Evolutionary conservation across 2,113 vertebrate species (phyloP), one percentile per base, ranked within the genome.

Genomic region (Salvelinus alpinus): DNA sequence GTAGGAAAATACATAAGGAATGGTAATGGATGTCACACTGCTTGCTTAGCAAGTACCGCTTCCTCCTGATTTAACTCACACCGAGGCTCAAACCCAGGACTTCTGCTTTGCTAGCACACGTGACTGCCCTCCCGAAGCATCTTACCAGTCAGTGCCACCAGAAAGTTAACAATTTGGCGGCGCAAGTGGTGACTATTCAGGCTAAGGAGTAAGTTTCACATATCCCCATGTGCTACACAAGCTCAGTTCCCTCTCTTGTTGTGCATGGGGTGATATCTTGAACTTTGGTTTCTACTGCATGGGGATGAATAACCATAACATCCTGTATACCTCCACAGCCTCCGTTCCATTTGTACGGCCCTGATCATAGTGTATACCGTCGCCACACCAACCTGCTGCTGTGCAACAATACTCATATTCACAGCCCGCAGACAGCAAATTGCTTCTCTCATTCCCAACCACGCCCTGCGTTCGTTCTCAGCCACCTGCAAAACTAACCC

Each of bases 401-500:
- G 74, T 82, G 78, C 82, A 91, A 91, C 90, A 91, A 88, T 87
- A 83, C 82, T 78, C 86, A 91, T 91, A 90, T 89, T 92, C 89
- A 92, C 83, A 88, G 87, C 78, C 84, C 80, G 84, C 88, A 90
- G 88, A 87, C 86, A 91, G 87, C 91, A 93, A 92, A 92, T 93
- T 89, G 90, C 91, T 89, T 91, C 90, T 92, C 88, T 91, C 83
- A 81, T 91, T 93, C 89, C 88, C 82, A 80, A 74, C 91, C 91
- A 91, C 90, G 57, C 92, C 91, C 92, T 91, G 85, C 86, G 78
- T 85, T 84, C 87, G 22, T 82, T 87, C 88, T 86, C 88, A 90
- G 91, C 89, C 93, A 93, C 93, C 92, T 93, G 92, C 92, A 92
- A 90, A 92, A 93, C 87, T 88, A 90, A 91, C 90, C 88, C 91